These are phyloP conservation scores for Pavo muticus DNA, from an alignment of 2,113 vertebrate species.

Conservation along the genomic window DNA sequence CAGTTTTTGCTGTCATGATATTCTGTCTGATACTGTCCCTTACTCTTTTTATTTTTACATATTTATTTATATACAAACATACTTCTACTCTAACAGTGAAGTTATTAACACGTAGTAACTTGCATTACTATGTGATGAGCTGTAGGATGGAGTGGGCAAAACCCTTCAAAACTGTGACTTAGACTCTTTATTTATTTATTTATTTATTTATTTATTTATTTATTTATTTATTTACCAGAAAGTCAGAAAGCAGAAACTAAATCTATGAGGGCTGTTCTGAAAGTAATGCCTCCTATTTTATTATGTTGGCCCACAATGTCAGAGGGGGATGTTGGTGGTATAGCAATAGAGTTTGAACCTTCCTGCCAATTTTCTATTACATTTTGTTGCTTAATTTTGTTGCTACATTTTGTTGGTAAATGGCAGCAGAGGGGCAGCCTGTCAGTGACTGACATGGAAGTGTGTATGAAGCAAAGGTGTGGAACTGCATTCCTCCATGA, in stretches of 20 bases:
- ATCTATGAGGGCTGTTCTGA: neutral
- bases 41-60: neutral
- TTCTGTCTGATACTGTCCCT: neutral
- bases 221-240: neutral
- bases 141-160: neutral
- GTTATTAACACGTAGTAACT: neutral
- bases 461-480: no score
- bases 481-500: no score
- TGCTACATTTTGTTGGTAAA: no score
- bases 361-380: no score
- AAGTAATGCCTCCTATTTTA: neutral
- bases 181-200: neutral
- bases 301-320: neutral
- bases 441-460: no score
- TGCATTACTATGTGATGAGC: neutral
- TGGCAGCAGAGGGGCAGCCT: no score
- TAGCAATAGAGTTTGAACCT: neutral
- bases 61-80: neutral
- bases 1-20: neutral
- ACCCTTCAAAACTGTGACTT: neutral
- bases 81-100: neutral
- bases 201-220: neutral
- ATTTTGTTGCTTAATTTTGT: no score
- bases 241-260: neutral
- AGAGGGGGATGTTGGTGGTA: neutral